A percentile compares a stretch with the other conserved stretches of the same genome.
These are phyloP conservation scores for Phyllotreta striolata DNA, from an alignment of 2,888 invertebrate genomes.

Conservation along the genomic window DNA sequence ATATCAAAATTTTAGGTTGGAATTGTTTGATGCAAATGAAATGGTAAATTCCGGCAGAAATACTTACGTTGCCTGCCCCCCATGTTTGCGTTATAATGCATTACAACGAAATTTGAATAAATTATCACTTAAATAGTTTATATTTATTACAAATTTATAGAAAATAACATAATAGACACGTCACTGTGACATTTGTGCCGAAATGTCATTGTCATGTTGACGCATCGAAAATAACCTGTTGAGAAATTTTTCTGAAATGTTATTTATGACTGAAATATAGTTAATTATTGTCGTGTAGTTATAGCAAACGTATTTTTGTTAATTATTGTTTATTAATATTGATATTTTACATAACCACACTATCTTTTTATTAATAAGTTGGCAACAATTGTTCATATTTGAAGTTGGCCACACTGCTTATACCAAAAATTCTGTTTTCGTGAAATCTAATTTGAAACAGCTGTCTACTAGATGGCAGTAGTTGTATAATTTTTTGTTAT, in stretches of 20 bases:
- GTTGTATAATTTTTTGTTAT: not conserved
- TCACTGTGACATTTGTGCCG: constrained; percentile 19
- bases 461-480: constrained; percentile 16
- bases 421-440: not conserved
- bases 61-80: constrained; percentile 56
- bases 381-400: no score
- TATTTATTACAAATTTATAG: constrained; percentile 17
- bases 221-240: not conserved
- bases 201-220: constrained; percentile 22
- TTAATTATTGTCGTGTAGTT: no score
- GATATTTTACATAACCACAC: no score
- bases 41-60: constrained; percentile 18
- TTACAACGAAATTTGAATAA: constrained; percentile 35
- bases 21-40: constrained; percentile 32
- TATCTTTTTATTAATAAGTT: no score
- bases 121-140: constrained; percentile 19
- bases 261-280: no score
- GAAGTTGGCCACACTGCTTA: no score
- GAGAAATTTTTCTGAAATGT: no score
- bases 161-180: constrained; percentile 27
- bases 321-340: no score
- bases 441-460: not conserved
- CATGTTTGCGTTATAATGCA: constrained; percentile 60
- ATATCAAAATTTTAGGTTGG: constrained; percentile 35
- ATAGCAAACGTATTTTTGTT: no score